A percentile compares a stretch with the other conserved stretches of the same genome.
Evolutionary conservation across 2,797 vertebrate genomes (phyloP).

Genomic region (Glyptemys insculpta): DNA sequence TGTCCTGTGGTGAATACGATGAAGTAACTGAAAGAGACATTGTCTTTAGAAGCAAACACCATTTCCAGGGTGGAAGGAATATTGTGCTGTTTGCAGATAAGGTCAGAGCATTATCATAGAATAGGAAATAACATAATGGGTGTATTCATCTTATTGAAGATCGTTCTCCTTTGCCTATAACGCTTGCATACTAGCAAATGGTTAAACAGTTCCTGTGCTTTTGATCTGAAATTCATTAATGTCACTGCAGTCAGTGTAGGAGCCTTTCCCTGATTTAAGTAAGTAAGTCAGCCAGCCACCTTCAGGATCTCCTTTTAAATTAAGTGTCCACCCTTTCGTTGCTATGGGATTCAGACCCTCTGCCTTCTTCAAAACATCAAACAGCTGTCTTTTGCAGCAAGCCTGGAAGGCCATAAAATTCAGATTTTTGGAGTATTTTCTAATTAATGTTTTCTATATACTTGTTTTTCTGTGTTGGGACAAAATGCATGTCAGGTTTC

Average conservation of each 20-base stretch:
- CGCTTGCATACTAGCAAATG: neutral
- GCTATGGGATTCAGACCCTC: neutral
- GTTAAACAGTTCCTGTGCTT: constrained; percentile 24
- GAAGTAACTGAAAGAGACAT: accelerated
- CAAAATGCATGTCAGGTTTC: neutral
- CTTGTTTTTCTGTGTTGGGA: neutral
- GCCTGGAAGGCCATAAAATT: neutral
- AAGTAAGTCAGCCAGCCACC: neutral
- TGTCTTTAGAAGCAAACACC: neutral
- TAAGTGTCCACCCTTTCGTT: too few relatives aligned
- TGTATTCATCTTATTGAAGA: neutral
- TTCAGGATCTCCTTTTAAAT: neutral
- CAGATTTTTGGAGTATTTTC: neutral
- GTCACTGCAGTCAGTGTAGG: neutral
- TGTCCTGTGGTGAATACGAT: neutral
- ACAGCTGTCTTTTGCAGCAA: accelerated
- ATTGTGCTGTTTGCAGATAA: neutral
- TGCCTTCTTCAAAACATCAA: neutral
- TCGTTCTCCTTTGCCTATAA: neutral
- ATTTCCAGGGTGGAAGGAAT: neutral
- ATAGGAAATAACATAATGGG: neutral
- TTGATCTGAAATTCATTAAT: constrained; percentile 18
- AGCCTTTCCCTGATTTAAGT: constrained; percentile 24
- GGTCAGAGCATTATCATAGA: neutral
- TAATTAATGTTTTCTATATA: neutral